Base-by-base conservation (phyloP, 2,797 vertebrate genomes). In the Pteropus rufus region DNA sequence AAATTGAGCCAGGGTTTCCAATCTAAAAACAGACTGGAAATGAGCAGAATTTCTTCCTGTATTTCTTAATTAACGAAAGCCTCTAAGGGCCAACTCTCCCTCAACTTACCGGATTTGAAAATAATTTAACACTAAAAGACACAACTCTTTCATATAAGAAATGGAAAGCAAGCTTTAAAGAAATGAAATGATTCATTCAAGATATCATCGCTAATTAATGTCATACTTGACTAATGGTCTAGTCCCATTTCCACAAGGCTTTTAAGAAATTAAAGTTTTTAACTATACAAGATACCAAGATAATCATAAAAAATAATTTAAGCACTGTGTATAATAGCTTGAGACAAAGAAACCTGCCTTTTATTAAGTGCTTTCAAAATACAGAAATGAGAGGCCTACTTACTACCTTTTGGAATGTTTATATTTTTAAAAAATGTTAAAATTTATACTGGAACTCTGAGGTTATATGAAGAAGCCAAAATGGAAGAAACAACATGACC, bases 51-150 rank as follows among this genome's bases (percentile, higher is more conserved):
- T 58, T 90, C 76, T 92, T 83, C 75, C 75, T 88, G 1, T 49
- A 67, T 80, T 93, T 94, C 56, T 84, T 95, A 96, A 88, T 88
- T 95, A 80, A 91, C 76, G n/a, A 36, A 93, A 85, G 73, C 34
- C 82, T 92, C 34, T 46, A 84, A 80, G 52, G 70, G 14, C 10
- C 41, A 92, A 80, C 7, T 94, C n/a, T 81, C 65, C 79, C 29
- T 93, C 72, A 58, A 41, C 15, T 39, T 64, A 90, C 2, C 15
- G 89, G 34, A 92, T 80, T 49, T 54, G 84, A 85, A 77, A 96
- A 88, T 89, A 90, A 36, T 84, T 80, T 88, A 49, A 73, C 41
- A 76, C 24, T 83, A 54, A 81, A 31, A 70, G 54, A 89, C 80
- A 58, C 39, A 80, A 72, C 44, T 83, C 36, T 46, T 77, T 69